phyloP scores from a whole-genome alignment of 2,113 vertebrate species.

The Gnathonemus longibarbis region DNA sequence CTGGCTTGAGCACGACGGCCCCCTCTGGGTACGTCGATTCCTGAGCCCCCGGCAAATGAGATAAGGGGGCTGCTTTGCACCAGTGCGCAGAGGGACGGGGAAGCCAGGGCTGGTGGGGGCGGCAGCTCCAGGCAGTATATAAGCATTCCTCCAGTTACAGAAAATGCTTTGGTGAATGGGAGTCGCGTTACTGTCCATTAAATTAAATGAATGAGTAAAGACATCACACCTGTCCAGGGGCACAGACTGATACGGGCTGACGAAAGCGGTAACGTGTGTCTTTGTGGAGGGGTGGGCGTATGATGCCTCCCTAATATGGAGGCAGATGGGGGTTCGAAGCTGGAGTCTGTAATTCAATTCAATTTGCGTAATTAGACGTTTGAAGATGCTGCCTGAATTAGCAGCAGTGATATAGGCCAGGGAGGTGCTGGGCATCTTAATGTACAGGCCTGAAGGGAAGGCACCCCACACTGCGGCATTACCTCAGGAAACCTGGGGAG shows the following conservation, averaged over 20 bases:
- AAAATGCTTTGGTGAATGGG: too few species aligned
- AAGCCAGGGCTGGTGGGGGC: neutral
- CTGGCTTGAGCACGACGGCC: neutral
- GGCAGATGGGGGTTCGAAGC: neutral
- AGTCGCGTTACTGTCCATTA: neutral
- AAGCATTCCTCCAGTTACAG: neutral
- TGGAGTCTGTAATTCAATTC: constrained; percentile 10
- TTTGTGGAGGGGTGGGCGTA: neutral
- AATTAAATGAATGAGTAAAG: neutral
- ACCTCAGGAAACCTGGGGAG: neutral
- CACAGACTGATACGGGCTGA: neutral
- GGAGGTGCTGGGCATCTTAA: neutral
- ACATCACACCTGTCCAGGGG: neutral
- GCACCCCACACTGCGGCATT: neutral
- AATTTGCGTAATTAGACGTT: constrained; percentile 1
- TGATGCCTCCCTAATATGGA: neutral
- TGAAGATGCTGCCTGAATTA: neutral
- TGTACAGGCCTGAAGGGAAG: neutral
- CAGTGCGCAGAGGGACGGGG: neutral
- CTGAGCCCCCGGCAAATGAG: neutral
- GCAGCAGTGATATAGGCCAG: neutral
- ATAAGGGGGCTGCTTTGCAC: neutral
- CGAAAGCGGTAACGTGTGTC: neutral
- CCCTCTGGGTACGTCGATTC: neutral
- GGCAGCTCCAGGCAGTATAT: neutral